A percentile compares a stretch with the other conserved stretches of the same genome.
Evolutionary conservation across 2,888 invertebrate species (phyloP).

Genomic region (Ichneumoninae sp.): DNA sequence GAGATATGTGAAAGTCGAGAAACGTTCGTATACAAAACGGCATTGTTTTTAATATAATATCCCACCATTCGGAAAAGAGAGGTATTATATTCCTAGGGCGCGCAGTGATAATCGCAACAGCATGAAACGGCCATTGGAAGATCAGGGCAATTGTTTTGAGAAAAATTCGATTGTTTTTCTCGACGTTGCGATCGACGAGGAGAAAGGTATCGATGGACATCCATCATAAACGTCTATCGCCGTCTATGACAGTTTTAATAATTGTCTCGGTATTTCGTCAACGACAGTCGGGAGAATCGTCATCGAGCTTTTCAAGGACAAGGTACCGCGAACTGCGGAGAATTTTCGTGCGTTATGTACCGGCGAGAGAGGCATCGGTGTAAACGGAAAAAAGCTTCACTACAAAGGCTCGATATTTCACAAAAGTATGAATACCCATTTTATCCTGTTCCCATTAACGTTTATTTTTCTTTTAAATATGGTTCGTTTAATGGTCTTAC

Average conservation of each 20-base stretch:
- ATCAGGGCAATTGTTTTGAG: slow-evolving; percentile 59
- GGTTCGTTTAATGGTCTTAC: slow-evolving; percentile 8
- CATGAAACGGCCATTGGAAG: slow-evolving; percentile 73
- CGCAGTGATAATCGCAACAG: slow-evolving; percentile 20
- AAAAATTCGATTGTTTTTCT: slow-evolving; percentile 89
- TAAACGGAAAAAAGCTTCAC: slow-evolving; percentile 90
- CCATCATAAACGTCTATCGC: background rate
- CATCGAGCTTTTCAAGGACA: slow-evolving; percentile 93
- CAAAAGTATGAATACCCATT: slow-evolving; percentile 85
- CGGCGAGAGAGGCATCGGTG: slow-evolving; percentile 93
- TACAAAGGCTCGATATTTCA: slow-evolving; percentile 94
- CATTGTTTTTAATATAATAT: background rate
- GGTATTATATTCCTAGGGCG: background rate
- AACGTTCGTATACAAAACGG: background rate
- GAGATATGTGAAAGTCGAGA: slow-evolving; percentile 14
- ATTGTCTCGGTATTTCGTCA: slow-evolving; percentile 56
- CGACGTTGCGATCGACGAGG: slow-evolving; percentile 89
- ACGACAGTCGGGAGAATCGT: slow-evolving; percentile 91
- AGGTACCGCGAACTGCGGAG: slow-evolving; percentile 94
- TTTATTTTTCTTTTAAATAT: slow-evolving; percentile 12
- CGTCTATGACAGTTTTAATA: slow-evolving; percentile 8
- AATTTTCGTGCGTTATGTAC: slow-evolving; percentile 97
- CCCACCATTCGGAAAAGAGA: background rate
- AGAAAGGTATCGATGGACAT: slow-evolving; percentile 86
- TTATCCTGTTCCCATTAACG: background rate